Conservation (phyloP, 2,888 invertebrate species). For the Noctua comes region DNA sequence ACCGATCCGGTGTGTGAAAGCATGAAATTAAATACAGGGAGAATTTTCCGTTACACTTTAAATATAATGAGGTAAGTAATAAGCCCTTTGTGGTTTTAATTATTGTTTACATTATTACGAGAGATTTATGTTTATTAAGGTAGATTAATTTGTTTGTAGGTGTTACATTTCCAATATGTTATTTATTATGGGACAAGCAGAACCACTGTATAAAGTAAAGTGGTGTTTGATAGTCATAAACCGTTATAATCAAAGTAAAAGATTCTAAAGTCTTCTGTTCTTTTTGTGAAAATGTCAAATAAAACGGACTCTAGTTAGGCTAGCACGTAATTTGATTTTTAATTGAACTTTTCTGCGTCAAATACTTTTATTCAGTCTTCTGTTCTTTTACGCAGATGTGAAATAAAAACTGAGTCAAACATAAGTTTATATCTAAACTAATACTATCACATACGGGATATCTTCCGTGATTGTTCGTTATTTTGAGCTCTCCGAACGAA, state of each 20-base stretch:
- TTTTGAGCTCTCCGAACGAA: too few species aligned
- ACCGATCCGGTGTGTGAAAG: conserved; percentile 25
- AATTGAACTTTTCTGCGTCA: conserved; percentile 8
- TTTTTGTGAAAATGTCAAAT: neutral
- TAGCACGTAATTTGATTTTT: neutral
- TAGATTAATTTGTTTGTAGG: neutral
- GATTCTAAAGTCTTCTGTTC: neutral
- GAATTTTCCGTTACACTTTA: conserved; percentile 13
- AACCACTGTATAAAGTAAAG: neutral
- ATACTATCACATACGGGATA: too few species aligned
- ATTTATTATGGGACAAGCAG: too few species aligned
- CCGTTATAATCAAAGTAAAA: neutral
- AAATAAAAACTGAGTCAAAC: neutral
- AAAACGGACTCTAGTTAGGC: neutral
- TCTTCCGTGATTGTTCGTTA: too few species aligned
- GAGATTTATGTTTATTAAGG: conserved; percentile 8
- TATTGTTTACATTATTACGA: conserved; percentile 9
- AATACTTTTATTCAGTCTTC: conserved; percentile 12
- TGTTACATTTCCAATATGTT: neutral
- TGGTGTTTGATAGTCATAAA: neutral
- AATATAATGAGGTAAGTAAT: conserved; percentile 30
- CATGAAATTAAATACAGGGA: conserved; percentile 32
- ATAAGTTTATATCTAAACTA: neutral
- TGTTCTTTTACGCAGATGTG: neutral
- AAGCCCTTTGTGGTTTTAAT: conserved; percentile 22